A percentile compares a stretch with the other conserved stretches of the same genome.
phyloP scores from a whole-genome alignment of 1,140 invertebrate species.

The Drosophila teissieri region DNA sequence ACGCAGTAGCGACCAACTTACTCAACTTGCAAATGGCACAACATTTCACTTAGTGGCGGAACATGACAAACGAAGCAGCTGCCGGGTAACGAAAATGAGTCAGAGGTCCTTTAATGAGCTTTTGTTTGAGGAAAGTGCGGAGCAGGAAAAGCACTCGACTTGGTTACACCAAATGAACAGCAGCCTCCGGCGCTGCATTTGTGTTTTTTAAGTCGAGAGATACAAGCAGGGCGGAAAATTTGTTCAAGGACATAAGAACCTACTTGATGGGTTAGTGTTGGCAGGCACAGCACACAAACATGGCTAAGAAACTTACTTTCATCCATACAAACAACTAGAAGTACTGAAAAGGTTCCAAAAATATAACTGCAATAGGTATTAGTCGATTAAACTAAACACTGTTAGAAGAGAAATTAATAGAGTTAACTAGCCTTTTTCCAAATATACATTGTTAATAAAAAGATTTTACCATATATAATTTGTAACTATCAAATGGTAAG shows the following conservation, averaged over 20 bases:
- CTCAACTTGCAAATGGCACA: conserved; percentile 62
- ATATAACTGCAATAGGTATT: too few relatives aligned
- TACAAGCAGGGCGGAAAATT: conserved; percentile 11
- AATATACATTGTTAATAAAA: too few relatives aligned
- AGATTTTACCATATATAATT: too few relatives aligned
- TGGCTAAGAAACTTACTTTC: not conserved
- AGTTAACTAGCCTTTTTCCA: too few relatives aligned
- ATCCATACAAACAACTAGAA: not conserved
- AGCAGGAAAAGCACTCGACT: conserved; percentile 16
- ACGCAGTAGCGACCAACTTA: conserved; percentile 17
- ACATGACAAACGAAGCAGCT: conserved; percentile 43
- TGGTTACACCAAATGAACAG: conserved; percentile 32
- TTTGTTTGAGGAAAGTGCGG: conserved; percentile 13
- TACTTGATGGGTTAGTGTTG: not conserved
- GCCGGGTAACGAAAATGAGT: conserved; percentile 7
- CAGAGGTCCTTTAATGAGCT: conserved; percentile 55
- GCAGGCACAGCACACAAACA: too few relatives aligned
- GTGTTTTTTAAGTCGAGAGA: conserved; percentile 24
- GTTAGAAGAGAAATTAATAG: too few relatives aligned
- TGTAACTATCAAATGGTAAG: too few relatives aligned
- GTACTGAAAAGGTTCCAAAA: not conserved
- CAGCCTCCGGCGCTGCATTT: conserved; percentile 31
- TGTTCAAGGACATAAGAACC: conserved; percentile 2
- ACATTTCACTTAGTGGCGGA: conserved; percentile 54
- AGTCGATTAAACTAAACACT: too few relatives aligned